Evolutionary conservation across 2,888 invertebrate species (phyloP).

Genomic region (Metalampra italica): DNA sequence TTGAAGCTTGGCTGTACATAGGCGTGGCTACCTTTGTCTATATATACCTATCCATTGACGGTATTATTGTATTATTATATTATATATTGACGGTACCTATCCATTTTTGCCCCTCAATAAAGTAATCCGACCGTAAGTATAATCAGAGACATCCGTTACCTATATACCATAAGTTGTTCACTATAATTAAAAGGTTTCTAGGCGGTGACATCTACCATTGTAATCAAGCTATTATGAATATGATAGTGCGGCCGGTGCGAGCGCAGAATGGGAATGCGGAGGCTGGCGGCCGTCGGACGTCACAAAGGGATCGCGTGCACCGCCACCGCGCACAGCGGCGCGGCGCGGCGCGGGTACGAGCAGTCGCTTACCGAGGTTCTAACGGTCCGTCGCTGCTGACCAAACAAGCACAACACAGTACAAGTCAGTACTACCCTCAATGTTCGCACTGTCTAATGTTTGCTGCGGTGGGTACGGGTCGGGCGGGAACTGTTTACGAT

Average conservation of each 20-base stretch:
- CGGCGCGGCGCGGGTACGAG: constrained; percentile 56
- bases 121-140: too few species aligned
- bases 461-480: constrained; percentile 39
- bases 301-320: constrained; percentile 69
- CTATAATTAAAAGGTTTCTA: too few species aligned
- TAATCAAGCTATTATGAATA: too few species aligned
- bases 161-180: too few species aligned
- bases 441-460: constrained; percentile 50
- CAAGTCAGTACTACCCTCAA: constrained; percentile 72
- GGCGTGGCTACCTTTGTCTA: too few species aligned
- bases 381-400: constrained; percentile 78
- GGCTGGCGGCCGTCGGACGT: constrained; percentile 68
- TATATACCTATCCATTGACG: too few species aligned
- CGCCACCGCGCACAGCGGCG: constrained; percentile 55
- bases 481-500: constrained; percentile 34
- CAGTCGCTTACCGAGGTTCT: constrained; percentile 75
- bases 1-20: too few species aligned
- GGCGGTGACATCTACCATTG: too few species aligned
- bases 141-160: too few species aligned
- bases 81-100: too few species aligned
- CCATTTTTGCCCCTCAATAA: too few species aligned
- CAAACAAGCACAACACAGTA: constrained; percentile 76
- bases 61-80: too few species aligned
- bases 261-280: constrained; percentile 26
- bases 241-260: constrained; percentile 21